Conservation (phyloP, 2,888 invertebrate genomes). For the Allacma fusca region DNA sequence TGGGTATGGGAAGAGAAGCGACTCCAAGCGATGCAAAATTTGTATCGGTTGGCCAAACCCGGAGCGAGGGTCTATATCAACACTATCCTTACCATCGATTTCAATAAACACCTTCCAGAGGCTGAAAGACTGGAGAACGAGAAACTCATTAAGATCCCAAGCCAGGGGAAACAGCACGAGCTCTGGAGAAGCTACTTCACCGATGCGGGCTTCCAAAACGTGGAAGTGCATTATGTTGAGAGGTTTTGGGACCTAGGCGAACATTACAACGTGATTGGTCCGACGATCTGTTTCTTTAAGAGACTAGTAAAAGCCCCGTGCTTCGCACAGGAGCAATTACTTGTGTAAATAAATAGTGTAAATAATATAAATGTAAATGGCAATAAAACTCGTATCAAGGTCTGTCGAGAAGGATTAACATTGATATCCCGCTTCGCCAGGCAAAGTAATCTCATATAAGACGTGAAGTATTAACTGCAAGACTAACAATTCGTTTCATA, state of each 20-base stretch:
- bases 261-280: neutral
- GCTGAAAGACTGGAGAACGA: neutral
- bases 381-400: too few relatives aligned
- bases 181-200: neutral
- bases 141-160: constrained; percentile 10
- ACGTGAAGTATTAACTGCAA: too few relatives aligned
- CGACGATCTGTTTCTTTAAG: neutral
- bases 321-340: too few relatives aligned
- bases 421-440: too few relatives aligned
- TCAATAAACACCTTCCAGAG: neutral
- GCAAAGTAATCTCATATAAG: too few relatives aligned
- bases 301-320: too few relatives aligned
- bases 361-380: too few relatives aligned
- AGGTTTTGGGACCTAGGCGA: neutral
- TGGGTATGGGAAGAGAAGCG: constrained; percentile 16
- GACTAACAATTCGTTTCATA: too few relatives aligned
- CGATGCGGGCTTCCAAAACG: neutral
- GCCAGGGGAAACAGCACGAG: neutral
- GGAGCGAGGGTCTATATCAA: neutral
- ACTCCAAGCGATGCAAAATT: constrained; percentile 1
- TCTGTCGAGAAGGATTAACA: too few relatives aligned
- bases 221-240: neutral
- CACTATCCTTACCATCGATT: neutral
- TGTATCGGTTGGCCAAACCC: neutral
- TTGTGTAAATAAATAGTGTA: too few relatives aligned